Evolutionary conservation across 2,113 vertebrate genomes (phyloP), one percentile per base, ranked within the genome.

Genomic region (Nymphicus hollandicus): DNA sequence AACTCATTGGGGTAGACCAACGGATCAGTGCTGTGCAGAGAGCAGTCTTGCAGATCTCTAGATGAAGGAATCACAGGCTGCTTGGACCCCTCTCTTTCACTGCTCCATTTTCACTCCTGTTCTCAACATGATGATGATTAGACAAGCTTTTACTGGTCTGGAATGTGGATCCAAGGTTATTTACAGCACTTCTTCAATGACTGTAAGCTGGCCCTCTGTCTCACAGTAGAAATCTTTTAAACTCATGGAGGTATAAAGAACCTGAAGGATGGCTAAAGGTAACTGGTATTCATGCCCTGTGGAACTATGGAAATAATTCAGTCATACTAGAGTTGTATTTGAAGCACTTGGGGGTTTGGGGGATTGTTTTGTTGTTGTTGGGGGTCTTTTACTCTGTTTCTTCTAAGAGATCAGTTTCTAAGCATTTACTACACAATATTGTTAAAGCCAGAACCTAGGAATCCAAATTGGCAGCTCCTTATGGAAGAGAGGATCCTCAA

Each of bases 21-120:
- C 7, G 12, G 8, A 17, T 53, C 12, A 17, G 13, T 31, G 68
- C 43, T 27, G 6, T 24, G 10, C 25, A 33, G 44, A 63, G 7
- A 25, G 4, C 0, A 0, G 10, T 46, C 14, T 61, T 61, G 49
- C 56, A 69, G 0, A 23, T 65, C 76, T 44, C 13, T 16, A 3
- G 41, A 3, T 9, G 7, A 12, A 91, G 46, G 27, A 70, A n/a
- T 28, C 15, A 2, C 6, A 24, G 27, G 23, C 31, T 91, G 49
- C 53, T 68, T 1, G 1, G 52, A 19, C 6, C 3, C 13, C 9
- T n/a, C 23, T 44, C 28, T 18, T 66, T 56, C 50, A 20, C n/a
- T 24, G 19, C 49, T 93, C 19, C 2, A 1, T 17, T 66, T 93
- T 70, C 29, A 22, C 18, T 73, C 11, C 56, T 24, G 7, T 88